These are phyloP conservation scores for Vollenhovia emeryi DNA, from an alignment of 1,140 invertebrate species.

Conservation along the genomic window DNA sequence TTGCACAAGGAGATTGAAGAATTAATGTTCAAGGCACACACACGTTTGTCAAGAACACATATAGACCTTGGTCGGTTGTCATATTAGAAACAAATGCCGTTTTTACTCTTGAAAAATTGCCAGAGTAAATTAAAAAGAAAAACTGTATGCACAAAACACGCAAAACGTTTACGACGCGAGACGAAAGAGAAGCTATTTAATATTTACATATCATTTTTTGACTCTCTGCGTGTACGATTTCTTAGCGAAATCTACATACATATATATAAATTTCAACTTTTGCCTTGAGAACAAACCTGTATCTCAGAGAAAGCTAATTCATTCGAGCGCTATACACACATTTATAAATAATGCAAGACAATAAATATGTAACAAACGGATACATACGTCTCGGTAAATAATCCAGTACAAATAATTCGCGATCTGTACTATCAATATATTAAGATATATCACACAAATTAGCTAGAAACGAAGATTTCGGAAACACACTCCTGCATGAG, in stretches of 20 bases:
- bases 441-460: conserved; percentile 48
- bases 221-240: not conserved
- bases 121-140: not conserved
- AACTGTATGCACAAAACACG: not conserved
- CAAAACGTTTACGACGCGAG: not conserved
- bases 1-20: conserved; percentile 41
- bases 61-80: conserved; percentile 16
- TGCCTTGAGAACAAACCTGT: conserved; percentile 15
- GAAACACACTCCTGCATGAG: conserved; percentile 43
- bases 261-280: conserved; percentile 28
- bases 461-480: conserved; percentile 25
- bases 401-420: conserved; percentile 33
- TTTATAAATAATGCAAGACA: conserved; percentile 37
- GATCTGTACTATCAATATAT: conserved; percentile 33
- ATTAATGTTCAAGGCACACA: conserved; percentile 36
- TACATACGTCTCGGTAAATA: conserved; percentile 26
- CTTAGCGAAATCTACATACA: conserved; percentile 3
- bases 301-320: conserved; percentile 23
- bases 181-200: not conserved
- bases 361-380: conserved; percentile 52
- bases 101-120: not conserved
- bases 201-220: not conserved
- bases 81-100: conserved; percentile 31
- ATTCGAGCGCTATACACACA: conserved; percentile 18
- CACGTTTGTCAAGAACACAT: conserved; percentile 38